These are phyloP conservation scores for Dasypus novemcinctus DNA, from an alignment of 2,113 vertebrate species.

Conservation along the genomic window DNA sequence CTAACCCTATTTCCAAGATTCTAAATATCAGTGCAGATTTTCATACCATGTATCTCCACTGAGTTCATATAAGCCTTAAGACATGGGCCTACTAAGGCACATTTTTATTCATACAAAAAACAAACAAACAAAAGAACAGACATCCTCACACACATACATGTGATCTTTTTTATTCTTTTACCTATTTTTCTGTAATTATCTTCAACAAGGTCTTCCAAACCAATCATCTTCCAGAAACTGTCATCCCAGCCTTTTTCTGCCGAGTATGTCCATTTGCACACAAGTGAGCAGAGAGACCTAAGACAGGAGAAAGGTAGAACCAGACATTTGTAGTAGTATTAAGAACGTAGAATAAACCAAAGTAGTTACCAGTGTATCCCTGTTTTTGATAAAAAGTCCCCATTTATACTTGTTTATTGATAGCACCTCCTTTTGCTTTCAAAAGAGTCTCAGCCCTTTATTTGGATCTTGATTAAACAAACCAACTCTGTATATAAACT, in stretches of 20 bases:
- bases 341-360: background rate
- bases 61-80: background rate
- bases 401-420: background rate
- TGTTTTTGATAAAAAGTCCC: background rate
- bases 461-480: background rate
- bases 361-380: background rate
- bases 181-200: slow-evolving; percentile 94
- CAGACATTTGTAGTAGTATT: background rate
- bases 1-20: background rate
- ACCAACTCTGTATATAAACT: background rate
- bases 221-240: slow-evolving; percentile 91
- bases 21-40: background rate
- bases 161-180: slow-evolving; percentile 67
- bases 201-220: slow-evolving; percentile 90
- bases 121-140: background rate
- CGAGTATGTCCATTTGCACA: slow-evolving; percentile 97
- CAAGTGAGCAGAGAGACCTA: slow-evolving; percentile 95
- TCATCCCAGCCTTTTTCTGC: slow-evolving; percentile 93
- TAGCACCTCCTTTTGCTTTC: background rate
- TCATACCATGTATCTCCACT: background rate
- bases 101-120: slow-evolving; percentile 21
- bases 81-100: background rate
- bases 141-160: background rate
- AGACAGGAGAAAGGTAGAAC: background rate
- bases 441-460: background rate